Evolutionary conservation across 2,888 invertebrate genomes (phyloP).

Genomic region (Sinohyriopsis cumingii): DNA sequence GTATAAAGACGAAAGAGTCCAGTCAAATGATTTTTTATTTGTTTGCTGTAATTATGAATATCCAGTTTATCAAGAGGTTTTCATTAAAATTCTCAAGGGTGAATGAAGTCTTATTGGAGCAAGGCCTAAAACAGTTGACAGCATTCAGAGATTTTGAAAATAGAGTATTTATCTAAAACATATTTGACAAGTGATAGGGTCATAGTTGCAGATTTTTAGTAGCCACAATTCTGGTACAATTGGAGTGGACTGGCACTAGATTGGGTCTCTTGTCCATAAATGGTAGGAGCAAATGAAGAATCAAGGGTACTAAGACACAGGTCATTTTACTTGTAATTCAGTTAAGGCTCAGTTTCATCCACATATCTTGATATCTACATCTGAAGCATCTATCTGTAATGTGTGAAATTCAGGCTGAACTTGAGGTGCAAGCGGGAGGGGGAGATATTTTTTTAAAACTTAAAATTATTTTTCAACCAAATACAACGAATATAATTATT

Average conservation of each 20-base stretch:
- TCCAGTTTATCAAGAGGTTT: conserved; percentile 61
- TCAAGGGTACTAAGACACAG: conserved; percentile 60
- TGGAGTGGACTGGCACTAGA: conserved; percentile 60
- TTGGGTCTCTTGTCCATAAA: conserved; percentile 58
- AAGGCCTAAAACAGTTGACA: conserved; percentile 49
- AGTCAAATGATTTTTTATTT: too few species aligned
- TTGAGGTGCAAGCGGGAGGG: too few species aligned
- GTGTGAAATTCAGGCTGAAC: too few species aligned
- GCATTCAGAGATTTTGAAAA: conserved; percentile 58
- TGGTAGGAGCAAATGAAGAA: conserved; percentile 56
- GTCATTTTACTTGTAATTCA: conserved; percentile 49
- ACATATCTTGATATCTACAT: too few species aligned
- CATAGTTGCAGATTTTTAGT: conserved; percentile 61
- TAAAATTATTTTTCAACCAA: too few species aligned
- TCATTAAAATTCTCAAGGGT: conserved; percentile 48
- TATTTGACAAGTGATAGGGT: conserved; percentile 53
- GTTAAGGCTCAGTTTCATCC: too few species aligned
- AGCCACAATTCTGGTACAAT: conserved; percentile 53
- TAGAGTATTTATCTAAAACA: conserved; percentile 50
- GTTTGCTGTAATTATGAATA: conserved; percentile 54
- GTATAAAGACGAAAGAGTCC: too few species aligned
- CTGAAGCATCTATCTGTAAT: too few species aligned
- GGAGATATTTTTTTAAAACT: too few species aligned
- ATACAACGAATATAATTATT: too few species aligned
- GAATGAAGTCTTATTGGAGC: conserved; percentile 57